Evolutionary conservation across 1,140 invertebrate genomes (phyloP).

Genomic region (Caenorhabditis brenneri): DNA sequence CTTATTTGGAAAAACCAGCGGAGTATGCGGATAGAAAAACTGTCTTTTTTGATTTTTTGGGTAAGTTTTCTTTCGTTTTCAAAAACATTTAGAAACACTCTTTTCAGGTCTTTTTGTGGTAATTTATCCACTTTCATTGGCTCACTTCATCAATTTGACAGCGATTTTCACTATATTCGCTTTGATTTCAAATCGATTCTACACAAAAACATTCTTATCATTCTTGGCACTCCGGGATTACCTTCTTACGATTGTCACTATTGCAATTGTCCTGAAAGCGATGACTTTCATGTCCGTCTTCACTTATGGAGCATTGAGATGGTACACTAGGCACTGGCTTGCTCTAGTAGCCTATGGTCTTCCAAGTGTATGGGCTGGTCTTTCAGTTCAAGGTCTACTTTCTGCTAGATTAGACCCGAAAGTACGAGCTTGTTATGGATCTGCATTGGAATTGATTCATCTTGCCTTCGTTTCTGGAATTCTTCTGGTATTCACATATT

Average conservation of each 20-base stretch:
- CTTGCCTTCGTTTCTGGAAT: slow-evolving; percentile 44
- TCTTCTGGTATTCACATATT: slow-evolving; percentile 51
- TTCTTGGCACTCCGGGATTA: not conserved
- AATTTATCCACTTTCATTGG: slow-evolving; percentile 49
- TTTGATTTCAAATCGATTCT: not conserved
- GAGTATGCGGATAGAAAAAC: slow-evolving; percentile 50
- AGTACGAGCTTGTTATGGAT: not conserved
- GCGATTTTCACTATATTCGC: not conserved
- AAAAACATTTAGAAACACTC: not conserved
- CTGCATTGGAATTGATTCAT: slow-evolving; percentile 41
- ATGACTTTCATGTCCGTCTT: slow-evolving; percentile 44
- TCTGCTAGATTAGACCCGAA: slow-evolving; percentile 4
- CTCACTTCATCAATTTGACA: slow-evolving; percentile 30
- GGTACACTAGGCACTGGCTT: slow-evolving; percentile 42
- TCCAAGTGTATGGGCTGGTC: slow-evolving; percentile 42
- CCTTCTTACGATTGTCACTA: not conserved
- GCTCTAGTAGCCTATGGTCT: slow-evolving; percentile 52
- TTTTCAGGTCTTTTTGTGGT: slow-evolving; percentile 70
- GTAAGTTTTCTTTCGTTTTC: not conserved
- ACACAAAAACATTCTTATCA: slow-evolving; percentile 6
- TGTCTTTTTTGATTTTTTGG: slow-evolving; percentile 71
- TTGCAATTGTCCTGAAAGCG: not conserved
- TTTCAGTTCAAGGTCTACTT: slow-evolving; percentile 39
- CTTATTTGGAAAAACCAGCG: slow-evolving; percentile 54
- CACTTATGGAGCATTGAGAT: slow-evolving; percentile 15